A percentile compares a stretch with the other conserved stretches of the same genome.
Conservation (phyloP, 2,113 vertebrate species). For the Pedetes capensis region DNA sequence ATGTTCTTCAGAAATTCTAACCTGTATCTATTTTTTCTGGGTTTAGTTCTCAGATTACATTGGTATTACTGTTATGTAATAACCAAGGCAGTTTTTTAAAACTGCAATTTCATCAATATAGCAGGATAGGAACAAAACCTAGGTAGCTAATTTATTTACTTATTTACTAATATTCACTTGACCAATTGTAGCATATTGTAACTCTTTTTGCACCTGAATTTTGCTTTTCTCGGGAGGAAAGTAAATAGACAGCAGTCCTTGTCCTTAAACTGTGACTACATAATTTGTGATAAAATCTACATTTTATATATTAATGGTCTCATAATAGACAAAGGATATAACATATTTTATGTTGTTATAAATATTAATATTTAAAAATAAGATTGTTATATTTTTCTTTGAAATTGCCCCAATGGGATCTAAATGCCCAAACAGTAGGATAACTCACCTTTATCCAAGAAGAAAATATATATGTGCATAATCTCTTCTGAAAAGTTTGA, state of each 20-base stretch:
- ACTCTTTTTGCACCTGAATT: background rate
- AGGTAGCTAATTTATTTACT: background rate
- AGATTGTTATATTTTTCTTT: background rate
- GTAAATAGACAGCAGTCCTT: background rate
- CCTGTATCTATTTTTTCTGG: background rate
- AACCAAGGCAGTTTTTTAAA: background rate
- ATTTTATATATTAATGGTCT: background rate
- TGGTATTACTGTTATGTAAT: background rate
- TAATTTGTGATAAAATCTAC: background rate
- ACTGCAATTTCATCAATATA: background rate
- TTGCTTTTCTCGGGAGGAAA: background rate
- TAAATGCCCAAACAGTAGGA: background rate
- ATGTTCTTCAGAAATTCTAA: background rate
- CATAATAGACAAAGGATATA: background rate
- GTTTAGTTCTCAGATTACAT: background rate
- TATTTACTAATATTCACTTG: background rate
- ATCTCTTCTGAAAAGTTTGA: background rate
- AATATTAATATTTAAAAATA: background rate
- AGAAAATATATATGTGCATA: background rate
- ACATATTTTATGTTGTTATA: background rate
- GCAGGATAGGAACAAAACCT: background rate
- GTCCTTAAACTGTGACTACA: background rate
- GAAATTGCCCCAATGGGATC: background rate
- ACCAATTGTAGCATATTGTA: background rate
- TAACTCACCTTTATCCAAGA: background rate